A percentile compares a stretch with the other conserved stretches of the same genome.
Conservation (phyloP, 2,797 vertebrate species). For the Emydoidea blandingii region DNA sequence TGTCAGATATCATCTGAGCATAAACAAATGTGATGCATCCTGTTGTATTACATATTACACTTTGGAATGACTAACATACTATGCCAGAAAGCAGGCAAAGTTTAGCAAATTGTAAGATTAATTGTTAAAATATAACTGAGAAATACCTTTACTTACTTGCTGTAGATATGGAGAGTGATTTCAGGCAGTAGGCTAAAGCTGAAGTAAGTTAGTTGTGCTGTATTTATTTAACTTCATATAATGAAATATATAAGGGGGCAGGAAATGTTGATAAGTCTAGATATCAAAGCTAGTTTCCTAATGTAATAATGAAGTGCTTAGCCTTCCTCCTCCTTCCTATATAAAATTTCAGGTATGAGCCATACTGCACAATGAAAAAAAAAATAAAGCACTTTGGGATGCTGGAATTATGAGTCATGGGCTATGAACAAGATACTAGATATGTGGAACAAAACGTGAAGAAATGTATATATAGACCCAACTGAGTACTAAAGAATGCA, state of each 20-base stretch:
- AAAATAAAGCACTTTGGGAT: neutral
- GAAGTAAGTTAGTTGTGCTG: neutral
- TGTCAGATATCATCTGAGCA: neutral
- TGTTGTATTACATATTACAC: neutral
- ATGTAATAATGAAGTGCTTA: neutral
- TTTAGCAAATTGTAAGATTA: neutral
- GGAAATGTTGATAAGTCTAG: neutral
- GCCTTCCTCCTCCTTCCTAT: neutral
- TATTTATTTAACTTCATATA: neutral
- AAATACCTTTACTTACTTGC: rapidly evolving
- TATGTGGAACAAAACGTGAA: neutral
- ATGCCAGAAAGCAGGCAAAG: neutral
- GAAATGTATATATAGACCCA: neutral
- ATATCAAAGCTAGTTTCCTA: neutral
- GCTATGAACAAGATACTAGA: neutral
- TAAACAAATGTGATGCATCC: neutral
- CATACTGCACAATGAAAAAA: neutral
- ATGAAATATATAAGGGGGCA: neutral
- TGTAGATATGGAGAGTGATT: neutral
- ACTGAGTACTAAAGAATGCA: neutral
- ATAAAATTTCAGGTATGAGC: neutral
- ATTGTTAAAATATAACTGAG: neutral
- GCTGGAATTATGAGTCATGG: neutral
- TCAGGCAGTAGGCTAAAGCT: neutral
- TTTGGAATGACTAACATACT: neutral